phyloP scores from a whole-genome alignment of 2,113 vertebrate species.

The Otolemur garnettii region DNA sequence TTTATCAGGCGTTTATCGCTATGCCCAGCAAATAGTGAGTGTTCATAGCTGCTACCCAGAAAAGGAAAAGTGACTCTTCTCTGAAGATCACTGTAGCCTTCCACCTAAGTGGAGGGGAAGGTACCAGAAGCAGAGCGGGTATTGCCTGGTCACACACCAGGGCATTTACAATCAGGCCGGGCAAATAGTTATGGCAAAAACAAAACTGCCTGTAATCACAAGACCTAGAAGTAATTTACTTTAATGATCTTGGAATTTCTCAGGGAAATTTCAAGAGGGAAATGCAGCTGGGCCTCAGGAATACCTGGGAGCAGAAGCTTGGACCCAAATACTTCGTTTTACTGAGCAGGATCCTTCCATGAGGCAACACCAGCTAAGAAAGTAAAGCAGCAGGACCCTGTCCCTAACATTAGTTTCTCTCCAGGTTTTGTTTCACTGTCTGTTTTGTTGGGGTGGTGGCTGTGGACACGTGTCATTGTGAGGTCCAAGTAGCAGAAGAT shows the following conservation, averaged over 20 bases:
- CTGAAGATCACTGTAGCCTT: background rate
- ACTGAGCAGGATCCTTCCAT: background rate
- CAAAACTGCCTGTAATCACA: background rate
- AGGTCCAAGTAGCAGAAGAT: background rate
- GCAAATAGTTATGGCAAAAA: background rate
- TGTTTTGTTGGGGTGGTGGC: background rate
- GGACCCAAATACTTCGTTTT: background rate
- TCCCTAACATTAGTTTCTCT: background rate
- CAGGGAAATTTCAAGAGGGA: background rate
- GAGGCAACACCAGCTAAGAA: background rate
- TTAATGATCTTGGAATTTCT: slow-evolving; percentile 11
- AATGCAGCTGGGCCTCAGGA: background rate
- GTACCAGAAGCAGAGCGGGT: background rate
- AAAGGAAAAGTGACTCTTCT: background rate
- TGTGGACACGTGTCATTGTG: background rate
- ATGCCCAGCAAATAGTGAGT: background rate
- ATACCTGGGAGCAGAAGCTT: background rate
- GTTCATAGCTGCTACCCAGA: background rate
- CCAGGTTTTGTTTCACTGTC: background rate
- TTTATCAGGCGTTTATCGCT: background rate
- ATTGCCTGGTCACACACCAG: background rate
- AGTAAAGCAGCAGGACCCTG: background rate
- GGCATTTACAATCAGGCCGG: background rate
- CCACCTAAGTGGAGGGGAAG: background rate
- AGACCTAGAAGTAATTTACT: background rate